Percentiles rank a stretch among this genome's conserved stretches.
These are phyloP conservation scores for Meteorus sp. DNA, from an alignment of 1,140 invertebrate genomes.

Conservation along the genomic window DNA sequence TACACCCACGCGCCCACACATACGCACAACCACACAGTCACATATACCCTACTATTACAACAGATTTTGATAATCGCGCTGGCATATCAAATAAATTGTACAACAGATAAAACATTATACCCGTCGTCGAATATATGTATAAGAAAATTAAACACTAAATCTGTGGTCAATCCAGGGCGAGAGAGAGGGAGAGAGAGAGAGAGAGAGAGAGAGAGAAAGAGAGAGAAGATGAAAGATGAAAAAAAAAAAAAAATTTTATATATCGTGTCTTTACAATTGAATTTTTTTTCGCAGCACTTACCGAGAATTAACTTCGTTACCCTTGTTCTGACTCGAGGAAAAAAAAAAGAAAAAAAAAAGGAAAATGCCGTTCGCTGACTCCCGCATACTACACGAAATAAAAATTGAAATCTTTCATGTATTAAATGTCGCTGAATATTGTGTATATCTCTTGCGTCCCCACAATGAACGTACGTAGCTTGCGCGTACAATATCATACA, in stretches of 20 bases:
- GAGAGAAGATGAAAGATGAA: too few relatives aligned
- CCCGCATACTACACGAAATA: constrained; percentile 8
- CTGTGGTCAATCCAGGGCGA: not conserved
- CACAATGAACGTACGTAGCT: too few relatives aligned
- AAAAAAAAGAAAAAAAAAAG: too few relatives aligned
- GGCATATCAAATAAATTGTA: constrained; percentile 17
- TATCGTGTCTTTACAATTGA: too few relatives aligned
- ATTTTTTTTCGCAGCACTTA: not conserved
- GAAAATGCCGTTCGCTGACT: not conserved
- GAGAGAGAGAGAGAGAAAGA: not conserved
- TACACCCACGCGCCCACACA: too few relatives aligned
- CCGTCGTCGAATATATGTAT: not conserved
- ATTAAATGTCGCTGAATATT: not conserved
- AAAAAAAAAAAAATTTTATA: too few relatives aligned
- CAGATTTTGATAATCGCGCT: not conserved
- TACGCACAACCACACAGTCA: too few relatives aligned
- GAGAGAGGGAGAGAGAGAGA: too few relatives aligned
- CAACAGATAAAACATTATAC: constrained; percentile 11
- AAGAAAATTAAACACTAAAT: not conserved
- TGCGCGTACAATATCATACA: not conserved
- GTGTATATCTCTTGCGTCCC: not conserved
- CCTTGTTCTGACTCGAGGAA: too few relatives aligned
- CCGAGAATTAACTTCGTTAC: constrained; percentile 10
- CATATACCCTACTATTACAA: too few relatives aligned
- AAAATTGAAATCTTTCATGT: not conserved